Conservation (phyloP, 2,888 invertebrate genomes). For the Nomada lathburiana region DNA sequence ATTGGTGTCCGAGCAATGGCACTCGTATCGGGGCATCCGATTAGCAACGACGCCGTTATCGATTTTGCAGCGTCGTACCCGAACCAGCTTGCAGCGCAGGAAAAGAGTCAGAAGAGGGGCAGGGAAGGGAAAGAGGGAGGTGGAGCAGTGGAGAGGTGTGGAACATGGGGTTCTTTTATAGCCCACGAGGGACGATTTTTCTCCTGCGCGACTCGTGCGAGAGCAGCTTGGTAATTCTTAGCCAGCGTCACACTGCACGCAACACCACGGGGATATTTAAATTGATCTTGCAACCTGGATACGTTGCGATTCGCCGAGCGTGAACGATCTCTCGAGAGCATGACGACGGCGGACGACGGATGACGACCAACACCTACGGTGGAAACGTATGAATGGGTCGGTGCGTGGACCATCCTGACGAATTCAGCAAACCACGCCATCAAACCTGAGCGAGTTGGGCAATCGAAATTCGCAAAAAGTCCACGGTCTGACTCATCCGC, state of each 20-base stretch:
- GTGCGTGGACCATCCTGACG: neutral
- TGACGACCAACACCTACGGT: neutral
- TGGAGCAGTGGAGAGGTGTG: slow-evolving; percentile 37
- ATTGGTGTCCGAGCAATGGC: slow-evolving; percentile 33
- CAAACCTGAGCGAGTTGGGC: slow-evolving; percentile 19
- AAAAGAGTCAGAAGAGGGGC: slow-evolving; percentile 57
- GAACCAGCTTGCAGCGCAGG: slow-evolving; percentile 70
- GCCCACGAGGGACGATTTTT: slow-evolving; percentile 70
- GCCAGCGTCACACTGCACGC: slow-evolving; percentile 41
- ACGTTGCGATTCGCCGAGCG: slow-evolving; percentile 74
- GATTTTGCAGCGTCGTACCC: slow-evolving; percentile 73
- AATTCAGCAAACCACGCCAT: neutral
- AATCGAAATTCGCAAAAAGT: slow-evolving; percentile 42
- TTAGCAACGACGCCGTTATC: slow-evolving; percentile 73
- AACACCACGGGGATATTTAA: slow-evolving; percentile 67
- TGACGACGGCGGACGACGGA: slow-evolving; percentile 2
- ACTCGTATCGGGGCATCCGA: slow-evolving; percentile 68
- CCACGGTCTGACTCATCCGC: slow-evolving; percentile 59
- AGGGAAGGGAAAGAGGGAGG: slow-evolving; percentile 10
- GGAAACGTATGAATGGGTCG: neutral
- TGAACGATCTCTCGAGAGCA: slow-evolving; percentile 61
- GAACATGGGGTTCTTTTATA: slow-evolving; percentile 70
- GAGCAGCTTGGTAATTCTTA: slow-evolving; percentile 36
- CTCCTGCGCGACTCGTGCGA: slow-evolving; percentile 42
- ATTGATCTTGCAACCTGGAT: slow-evolving; percentile 75